Base-by-base conservation (phyloP, 1,140 invertebrate genomes). In the Lucilia cuprina region DNA sequence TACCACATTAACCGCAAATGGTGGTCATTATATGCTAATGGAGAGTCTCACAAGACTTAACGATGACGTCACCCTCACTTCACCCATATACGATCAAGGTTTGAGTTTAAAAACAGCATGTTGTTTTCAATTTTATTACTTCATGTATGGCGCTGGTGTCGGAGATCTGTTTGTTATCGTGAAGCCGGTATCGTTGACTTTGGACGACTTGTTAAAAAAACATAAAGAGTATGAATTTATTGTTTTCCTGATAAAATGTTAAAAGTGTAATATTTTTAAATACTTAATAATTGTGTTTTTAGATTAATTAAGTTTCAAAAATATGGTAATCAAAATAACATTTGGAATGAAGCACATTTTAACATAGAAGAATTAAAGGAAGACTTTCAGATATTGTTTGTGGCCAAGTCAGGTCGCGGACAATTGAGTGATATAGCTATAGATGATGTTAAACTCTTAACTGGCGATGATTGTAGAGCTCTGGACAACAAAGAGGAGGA, bases 21-120 rank as follows among this genome's bases (percentile, higher is more conserved):
- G 87, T 2, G 90, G 90, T 0, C 90, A 91, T 82, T 91, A 89
- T 14, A 91, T 91, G 89, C 84, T 88, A 2, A 86, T 91, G 85
- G 89, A 91, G 83, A 86, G 86, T 0, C 65, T 2, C 34, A 21
- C 7, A 21, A 82, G 7, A n/a, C 12, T 21, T 85, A 85, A 0
- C 82, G 30, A 21, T 80, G 86, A 17, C 12, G 84, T 84, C 34
- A 85, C 87, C 12, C 35, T 91, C 0, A 8, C 87, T 0, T 91
- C 90, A 10, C 90, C 90, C 13, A 86, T 88, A 9, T 91, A 91
- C 82, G 25, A 85, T 1, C 83, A 83, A 1, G 78, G 60, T 0
- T 55, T 89, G 8, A 90, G 86, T 60, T 82, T 90, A 13, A 88
- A 87, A 82, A 89, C 88, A 0, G 86, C 86, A 14, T 91, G 90